phyloP scores from a whole-genome alignment of 2,888 invertebrate species.

The Myopa testacea region DNA sequence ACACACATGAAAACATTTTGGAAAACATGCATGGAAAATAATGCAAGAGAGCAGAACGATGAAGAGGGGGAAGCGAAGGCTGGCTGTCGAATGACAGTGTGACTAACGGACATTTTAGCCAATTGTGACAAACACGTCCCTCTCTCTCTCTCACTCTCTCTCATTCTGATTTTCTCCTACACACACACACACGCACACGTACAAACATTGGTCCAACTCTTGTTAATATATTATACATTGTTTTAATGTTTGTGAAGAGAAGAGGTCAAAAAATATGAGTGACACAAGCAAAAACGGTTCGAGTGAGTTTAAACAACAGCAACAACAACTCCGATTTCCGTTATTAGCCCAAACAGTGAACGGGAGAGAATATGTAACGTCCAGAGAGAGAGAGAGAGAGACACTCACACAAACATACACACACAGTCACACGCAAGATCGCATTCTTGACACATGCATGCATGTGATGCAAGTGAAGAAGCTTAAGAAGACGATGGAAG shows the following conservation, averaged over 20 bases:
- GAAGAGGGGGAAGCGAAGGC: background rate
- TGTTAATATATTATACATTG: background rate
- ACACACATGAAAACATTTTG: background rate
- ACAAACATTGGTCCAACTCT: background rate
- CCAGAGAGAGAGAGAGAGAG: background rate
- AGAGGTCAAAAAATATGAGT: background rate
- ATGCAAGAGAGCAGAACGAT: background rate
- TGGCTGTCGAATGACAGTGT: background rate
- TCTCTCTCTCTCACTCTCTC: too few relatives aligned
- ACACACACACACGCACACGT: background rate
- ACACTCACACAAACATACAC: too few relatives aligned
- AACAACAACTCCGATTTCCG: too few relatives aligned
- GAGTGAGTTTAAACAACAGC: too few relatives aligned
- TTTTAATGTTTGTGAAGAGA: conserved; percentile 10
- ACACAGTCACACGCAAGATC: background rate
- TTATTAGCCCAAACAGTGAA: too few relatives aligned
- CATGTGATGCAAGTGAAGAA: background rate
- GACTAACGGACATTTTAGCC: background rate
- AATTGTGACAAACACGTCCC: background rate
- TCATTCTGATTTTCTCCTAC: background rate
- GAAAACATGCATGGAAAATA: background rate
- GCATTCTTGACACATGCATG: background rate
- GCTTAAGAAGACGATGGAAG: background rate
- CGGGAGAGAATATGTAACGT: too few relatives aligned
- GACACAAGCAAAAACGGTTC: background rate